phyloP scores from a whole-genome alignment of 2,113 vertebrate species.

The Plecotus auritus region DNA sequence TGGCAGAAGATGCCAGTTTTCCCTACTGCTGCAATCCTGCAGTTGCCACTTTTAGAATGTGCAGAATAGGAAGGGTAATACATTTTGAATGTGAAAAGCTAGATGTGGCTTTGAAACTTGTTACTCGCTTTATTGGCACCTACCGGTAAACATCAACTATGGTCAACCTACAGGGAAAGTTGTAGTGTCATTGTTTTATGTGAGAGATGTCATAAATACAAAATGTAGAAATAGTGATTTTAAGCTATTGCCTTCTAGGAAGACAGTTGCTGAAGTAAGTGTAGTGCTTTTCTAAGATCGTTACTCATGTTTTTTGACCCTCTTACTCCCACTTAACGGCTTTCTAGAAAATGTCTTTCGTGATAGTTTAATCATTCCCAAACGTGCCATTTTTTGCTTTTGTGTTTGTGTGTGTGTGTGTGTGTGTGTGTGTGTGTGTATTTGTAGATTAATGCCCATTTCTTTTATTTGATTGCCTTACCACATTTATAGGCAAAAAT shows the following conservation, averaged over 20 bases:
- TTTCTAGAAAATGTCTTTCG: not conserved
- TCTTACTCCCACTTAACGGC: not conserved
- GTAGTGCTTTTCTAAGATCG: not conserved
- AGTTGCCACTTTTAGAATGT: not conserved
- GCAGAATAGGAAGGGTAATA: not conserved
- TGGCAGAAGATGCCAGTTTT: not conserved
- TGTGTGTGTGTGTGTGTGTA: not conserved
- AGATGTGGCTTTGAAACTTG: not conserved
- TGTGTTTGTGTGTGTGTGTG: too few species aligned
- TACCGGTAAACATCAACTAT: not conserved
- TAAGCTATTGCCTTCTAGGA: not conserved
- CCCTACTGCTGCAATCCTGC: not conserved
- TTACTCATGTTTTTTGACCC: not conserved
- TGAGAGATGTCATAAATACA: not conserved
- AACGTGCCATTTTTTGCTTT: conserved; percentile 10
- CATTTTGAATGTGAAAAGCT: not conserved
- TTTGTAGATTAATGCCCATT: conserved; percentile 19
- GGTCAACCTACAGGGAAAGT: not conserved
- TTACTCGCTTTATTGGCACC: not conserved
- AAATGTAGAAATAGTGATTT: not conserved
- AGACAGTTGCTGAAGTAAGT: not conserved
- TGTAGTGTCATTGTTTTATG: not conserved
- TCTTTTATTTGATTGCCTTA: conserved; percentile 36
- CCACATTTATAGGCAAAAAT: conserved; percentile 82
- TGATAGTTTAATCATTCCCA: not conserved